Evolutionary conservation across 2,113 vertebrate species (phyloP).

Genomic region (Rattus norvegicus): DNA sequence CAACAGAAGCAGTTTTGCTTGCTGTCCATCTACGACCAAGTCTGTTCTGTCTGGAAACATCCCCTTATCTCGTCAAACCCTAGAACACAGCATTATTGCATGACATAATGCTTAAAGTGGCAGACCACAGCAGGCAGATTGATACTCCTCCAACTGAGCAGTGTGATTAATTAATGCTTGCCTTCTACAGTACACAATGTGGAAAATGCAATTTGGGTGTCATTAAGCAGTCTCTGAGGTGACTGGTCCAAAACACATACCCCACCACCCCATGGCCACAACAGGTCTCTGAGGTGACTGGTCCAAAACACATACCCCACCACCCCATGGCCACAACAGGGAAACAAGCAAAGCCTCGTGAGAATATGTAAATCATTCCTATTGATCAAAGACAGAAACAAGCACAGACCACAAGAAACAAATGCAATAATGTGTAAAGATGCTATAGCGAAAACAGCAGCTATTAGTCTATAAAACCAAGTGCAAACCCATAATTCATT

Average conservation of each 20-base stretch:
- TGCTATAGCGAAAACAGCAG: not conserved
- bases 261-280: not conserved
- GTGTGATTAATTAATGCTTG: not conserved
- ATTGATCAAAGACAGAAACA: fast-evolving
- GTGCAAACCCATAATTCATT: not conserved
- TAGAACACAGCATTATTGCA: not conserved
- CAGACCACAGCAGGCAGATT: not conserved
- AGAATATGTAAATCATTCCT: not conserved
- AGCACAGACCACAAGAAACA: not conserved
- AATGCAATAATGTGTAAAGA: not conserved
- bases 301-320: not conserved
- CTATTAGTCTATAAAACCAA: not conserved
- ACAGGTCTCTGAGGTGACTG: not conserved
- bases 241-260: not conserved
- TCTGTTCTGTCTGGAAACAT: not conserved
- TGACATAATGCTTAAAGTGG: not conserved
- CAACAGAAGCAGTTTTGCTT: not conserved
- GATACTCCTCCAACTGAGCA: not conserved
- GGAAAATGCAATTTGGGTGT: not conserved
- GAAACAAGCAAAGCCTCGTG: not conserved
- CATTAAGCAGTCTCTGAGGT: not conserved
- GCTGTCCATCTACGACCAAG: not conserved
- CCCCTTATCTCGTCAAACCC: not conserved
- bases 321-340: not conserved
- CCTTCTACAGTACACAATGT: not conserved